These are phyloP conservation scores for Bimastos eiseni DNA, from an alignment of 2,888 invertebrate species.

Conservation along the genomic window DNA sequence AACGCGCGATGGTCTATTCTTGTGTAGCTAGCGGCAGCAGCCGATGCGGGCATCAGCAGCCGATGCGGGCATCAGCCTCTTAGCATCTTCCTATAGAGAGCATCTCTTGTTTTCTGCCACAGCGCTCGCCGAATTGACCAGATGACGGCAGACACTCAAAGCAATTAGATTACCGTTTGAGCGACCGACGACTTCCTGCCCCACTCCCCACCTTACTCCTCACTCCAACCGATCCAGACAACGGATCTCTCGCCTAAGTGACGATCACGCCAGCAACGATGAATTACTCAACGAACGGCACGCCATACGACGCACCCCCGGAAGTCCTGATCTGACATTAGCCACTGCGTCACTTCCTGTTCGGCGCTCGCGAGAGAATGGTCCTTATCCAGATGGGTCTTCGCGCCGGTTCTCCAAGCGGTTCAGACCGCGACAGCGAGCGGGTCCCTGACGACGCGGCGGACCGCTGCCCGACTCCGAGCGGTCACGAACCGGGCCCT, in stretches of 20 bases:
- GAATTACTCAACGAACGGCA: background rate
- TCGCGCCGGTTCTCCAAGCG: slow-evolving; percentile 25
- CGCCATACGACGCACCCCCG: background rate
- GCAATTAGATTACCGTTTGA: background rate
- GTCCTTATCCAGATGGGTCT: slow-evolving; percentile 29
- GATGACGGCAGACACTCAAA: background rate
- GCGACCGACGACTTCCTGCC: background rate
- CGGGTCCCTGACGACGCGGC: background rate
- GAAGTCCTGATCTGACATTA: background rate
- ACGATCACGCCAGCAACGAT: background rate
- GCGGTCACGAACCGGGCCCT: background rate
- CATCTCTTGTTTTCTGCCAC: background rate
- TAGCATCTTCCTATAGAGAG: background rate
- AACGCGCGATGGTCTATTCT: background rate
- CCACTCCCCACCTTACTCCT: background rate
- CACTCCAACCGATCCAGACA: background rate
- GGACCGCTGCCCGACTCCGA: background rate
- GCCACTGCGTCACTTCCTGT: slow-evolving; percentile 2
- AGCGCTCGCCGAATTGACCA: background rate
- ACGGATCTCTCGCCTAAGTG: background rate
- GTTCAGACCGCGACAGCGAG: background rate
- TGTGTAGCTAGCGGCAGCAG: background rate
- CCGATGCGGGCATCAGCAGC: background rate
- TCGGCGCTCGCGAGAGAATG: slow-evolving; percentile 23
- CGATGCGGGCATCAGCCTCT: too few species aligned